phyloP scores from a whole-genome alignment of 2,797 vertebrate species.

The Phyllotis vaccarum region DNA sequence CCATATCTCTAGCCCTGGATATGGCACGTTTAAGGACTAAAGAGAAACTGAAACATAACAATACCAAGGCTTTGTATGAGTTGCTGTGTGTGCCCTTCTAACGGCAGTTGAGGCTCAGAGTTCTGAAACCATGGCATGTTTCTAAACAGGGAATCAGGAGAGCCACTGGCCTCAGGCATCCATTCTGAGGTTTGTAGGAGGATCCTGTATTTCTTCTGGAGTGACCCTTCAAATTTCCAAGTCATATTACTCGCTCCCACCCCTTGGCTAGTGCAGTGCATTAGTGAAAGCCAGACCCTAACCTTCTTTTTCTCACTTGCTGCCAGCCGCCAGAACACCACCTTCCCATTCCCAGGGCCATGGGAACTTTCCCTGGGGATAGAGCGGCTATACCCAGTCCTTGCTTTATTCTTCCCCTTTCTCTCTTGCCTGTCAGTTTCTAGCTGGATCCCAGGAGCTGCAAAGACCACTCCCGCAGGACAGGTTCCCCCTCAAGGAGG shows the following conservation, averaged over 20 bases:
- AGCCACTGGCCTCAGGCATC: not conserved
- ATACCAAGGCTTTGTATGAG: not conserved
- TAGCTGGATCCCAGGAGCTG: not conserved
- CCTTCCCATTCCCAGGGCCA: constrained; percentile 61
- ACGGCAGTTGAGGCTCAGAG: not conserved
- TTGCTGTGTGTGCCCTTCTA: not conserved
- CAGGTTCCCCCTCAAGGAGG: not conserved
- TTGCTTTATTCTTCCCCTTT: not conserved
- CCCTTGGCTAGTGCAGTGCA: not conserved
- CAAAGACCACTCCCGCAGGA: not conserved
- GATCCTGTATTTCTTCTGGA: not conserved
- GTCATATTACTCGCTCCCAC: not conserved
- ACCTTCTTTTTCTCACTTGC: not conserved
- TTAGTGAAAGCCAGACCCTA: not conserved
- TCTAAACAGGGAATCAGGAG: not conserved
- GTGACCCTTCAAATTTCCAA: not conserved
- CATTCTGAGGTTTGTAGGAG: not conserved
- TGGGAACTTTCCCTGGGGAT: constrained; percentile 39
- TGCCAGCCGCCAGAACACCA: constrained; percentile 42
- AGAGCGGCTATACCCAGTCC: not conserved
- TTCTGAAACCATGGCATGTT: not conserved
- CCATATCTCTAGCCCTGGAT: not conserved
- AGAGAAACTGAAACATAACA: not conserved
- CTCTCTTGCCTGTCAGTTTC: not conserved
- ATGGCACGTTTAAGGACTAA: not conserved